Evolutionary conservation across 1,140 invertebrate species (phyloP), one percentile per base, ranked within the genome.

Genomic region (Pentalonia nigronervosa): DNA sequence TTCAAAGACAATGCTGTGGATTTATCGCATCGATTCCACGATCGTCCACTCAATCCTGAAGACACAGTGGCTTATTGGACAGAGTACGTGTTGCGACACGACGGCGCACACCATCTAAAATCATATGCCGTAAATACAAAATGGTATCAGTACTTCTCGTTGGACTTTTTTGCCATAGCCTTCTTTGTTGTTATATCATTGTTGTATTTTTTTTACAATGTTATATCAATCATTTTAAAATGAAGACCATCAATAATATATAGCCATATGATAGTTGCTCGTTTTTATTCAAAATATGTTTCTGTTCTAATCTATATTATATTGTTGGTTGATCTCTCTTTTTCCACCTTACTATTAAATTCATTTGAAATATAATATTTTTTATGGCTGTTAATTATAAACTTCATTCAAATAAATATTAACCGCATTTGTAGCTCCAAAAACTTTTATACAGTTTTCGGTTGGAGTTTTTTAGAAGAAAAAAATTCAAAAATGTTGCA

Each of bases 11-110:
- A 93, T n/a, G 91, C 91, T 2, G 11, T 86, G 36, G 20, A 36
- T 2, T 45, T 93, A n/a, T 93, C 91, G 2, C 36, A 25, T 25
- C 45, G 48, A 41, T 94, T 90, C 60, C 94, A 90, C 45, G 94
- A 94, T 41, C 90, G 94, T 48, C 95, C 96, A 0, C 94, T 96
- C 93, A 94, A 95, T 20, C 95, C 96, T 1, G 94, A 96, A 76
- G 96, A 96, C 8, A 96, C 95, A 0, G 96, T 96, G 0, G 94
- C 96, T 36, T 96, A 96, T 95, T 97, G 96, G 96, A 95, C 96
- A 0, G 96, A 97, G 94, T 97, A 97, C 94, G 94, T 94, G 11
- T 76, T 96, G 21, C 94, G 95, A 87, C 95, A 96, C 94, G 94
- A 95, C 56, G 95, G 95, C 60, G 94, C 94, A 36, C 81, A 86